Evolutionary conservation across 2,888 invertebrate genomes (phyloP).

Genomic region (Eugnorisma glareosa): DNA sequence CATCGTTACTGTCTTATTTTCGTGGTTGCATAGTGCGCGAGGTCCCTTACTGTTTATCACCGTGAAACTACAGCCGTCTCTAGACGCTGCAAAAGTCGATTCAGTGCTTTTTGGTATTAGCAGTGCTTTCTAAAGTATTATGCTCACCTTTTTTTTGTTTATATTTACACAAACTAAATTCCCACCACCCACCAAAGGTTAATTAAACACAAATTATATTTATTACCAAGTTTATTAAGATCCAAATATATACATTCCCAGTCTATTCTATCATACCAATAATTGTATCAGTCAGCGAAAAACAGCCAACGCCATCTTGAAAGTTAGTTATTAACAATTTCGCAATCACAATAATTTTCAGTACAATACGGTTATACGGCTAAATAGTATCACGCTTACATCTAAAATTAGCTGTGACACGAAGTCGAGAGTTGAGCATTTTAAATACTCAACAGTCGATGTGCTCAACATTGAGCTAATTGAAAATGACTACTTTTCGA

Average conservation of each 20-base stretch:
- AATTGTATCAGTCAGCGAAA: conserved; percentile 30
- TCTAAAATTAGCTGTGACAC: neutral
- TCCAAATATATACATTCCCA: conserved; percentile 69
- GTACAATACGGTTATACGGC: neutral
- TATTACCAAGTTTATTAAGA: conserved; percentile 71
- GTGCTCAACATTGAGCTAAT: neutral
- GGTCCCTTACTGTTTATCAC: neutral
- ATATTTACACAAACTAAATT: conserved; percentile 8
- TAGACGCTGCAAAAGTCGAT: neutral
- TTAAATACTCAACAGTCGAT: conserved; percentile 4
- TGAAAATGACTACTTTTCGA: conserved; percentile 31
- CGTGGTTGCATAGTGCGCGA: too few species aligned
- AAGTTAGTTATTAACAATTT: conserved; percentile 20
- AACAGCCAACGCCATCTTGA: conserved; percentile 30
- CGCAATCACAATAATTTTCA: conserved; percentile 39
- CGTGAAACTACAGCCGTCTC: neutral
- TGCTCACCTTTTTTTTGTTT: neutral
- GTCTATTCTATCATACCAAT: conserved; percentile 45
- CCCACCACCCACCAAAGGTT: conserved; percentile 71
- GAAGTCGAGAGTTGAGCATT: conserved; percentile 11
- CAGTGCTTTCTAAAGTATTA: neutral
- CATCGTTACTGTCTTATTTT: neutral
- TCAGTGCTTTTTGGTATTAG: neutral
- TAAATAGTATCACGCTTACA: conserved; percentile 20
- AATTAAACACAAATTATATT: conserved; percentile 71